Base-by-base conservation (phyloP, 2,888 invertebrate genomes). In the Dasypolia templi region DNA sequence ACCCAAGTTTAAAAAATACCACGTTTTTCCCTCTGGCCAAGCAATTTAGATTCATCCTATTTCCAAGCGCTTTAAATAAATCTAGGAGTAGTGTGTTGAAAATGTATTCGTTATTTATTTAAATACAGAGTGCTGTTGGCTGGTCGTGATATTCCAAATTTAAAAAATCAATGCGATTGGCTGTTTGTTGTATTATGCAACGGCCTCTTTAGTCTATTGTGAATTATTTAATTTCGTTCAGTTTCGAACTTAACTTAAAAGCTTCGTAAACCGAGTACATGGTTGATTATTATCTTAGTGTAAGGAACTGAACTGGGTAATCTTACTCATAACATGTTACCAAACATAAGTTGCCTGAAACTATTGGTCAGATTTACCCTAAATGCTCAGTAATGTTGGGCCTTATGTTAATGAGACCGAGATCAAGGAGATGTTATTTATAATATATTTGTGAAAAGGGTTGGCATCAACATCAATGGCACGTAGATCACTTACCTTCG, bases 101-200 rank as follows among this genome's bases (percentile, higher is more conserved):
- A 78, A 49, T 51, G 26, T 22, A 32, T 56, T 53, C 46, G 51
- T 56, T 63, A 65, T 81, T 72, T 66, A 72, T 84, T 84, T 72
- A 68, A 68, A 72, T 53, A 11, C 32, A 12, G 55, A 59, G 22
- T 35, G 51, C 56, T 44, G 66, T 49, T 55, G 49, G 59, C 29
- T 65, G 14, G 17, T 39, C 5, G 19, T 32, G 17, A 35, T 35
- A 65, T 73, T 72, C 72, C 74, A 69, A 79, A 85, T 85, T 85
- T 85, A 83, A 75, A 75, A 70, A 74, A 85, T 87, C 86, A 32
- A 83, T 85, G 70, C 58, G 1, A 77, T 62, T 73, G 79, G 77
- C 70, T 59, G 26, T 29, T 46, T 12, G 2, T 17, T 76, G 12
- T 49, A 44, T 75, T 81, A 75, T 81, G 49, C 62, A 62, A 32